phyloP scores from a whole-genome alignment of 2,888 invertebrate species.

The Zeuzera pyrina region DNA sequence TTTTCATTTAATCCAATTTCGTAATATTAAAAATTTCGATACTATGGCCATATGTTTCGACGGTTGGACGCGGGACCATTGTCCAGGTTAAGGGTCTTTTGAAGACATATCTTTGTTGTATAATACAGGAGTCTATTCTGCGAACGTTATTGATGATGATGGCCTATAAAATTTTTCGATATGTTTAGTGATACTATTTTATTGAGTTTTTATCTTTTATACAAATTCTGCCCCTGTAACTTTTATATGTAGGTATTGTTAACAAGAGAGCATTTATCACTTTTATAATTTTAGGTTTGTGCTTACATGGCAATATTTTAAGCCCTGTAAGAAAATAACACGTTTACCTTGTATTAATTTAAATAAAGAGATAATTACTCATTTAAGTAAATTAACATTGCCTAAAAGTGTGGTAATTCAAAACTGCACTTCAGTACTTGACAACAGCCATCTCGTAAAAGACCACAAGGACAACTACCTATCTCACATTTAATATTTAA shows the following conservation, averaged over 20 bases:
- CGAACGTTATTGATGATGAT: constrained; percentile 50
- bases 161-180: constrained; percentile 45
- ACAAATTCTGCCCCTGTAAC: too few species aligned
- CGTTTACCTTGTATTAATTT: too few species aligned
- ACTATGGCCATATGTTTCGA: constrained; percentile 52
- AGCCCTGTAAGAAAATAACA: too few species aligned
- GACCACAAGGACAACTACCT: background rate
- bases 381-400: too few species aligned
- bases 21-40: constrained; percentile 28
- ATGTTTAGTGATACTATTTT: constrained; percentile 41
- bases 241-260: too few species aligned
- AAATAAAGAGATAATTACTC: too few species aligned
- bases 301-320: too few species aligned
- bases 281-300: too few species aligned
- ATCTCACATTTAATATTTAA: background rate
- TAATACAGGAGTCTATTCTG: constrained; percentile 34
- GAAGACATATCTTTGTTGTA: constrained; percentile 37
- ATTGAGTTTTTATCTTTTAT: constrained; percentile 41
- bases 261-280: too few species aligned
- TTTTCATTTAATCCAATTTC: constrained; percentile 59
- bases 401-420: too few species aligned
- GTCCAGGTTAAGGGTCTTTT: constrained; percentile 37
- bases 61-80: constrained; percentile 36
- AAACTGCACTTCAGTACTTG: too few species aligned
- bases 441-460: too few species aligned